phyloP scores from a whole-genome alignment of 2,113 vertebrate genomes.

The Crotophaga sulcirostris region DNA sequence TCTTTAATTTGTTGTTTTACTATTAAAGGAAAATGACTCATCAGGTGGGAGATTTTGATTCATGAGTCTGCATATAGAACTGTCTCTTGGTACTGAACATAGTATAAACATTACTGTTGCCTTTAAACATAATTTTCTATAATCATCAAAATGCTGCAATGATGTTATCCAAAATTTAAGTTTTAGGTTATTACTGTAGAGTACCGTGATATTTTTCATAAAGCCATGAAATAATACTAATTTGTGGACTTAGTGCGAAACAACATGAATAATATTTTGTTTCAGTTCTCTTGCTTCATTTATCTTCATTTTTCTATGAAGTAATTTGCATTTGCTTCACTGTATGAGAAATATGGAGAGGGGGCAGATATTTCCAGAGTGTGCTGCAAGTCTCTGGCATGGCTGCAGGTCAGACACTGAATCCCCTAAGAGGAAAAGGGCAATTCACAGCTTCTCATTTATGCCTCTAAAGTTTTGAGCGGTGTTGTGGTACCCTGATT shows the following conservation, averaged over 20 bases:
- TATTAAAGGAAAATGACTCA: conserved; percentile 54
- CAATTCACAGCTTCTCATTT: neutral
- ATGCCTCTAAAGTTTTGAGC: neutral
- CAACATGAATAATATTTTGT: neutral
- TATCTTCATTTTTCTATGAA: neutral
- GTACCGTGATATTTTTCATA: neutral
- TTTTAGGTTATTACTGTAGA: neutral
- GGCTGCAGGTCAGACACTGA: neutral
- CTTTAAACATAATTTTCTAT: conserved; percentile 9
- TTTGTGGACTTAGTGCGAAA: neutral
- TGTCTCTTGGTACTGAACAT: conserved; percentile 4
- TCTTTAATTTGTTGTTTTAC: conserved; percentile 44
- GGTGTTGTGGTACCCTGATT: neutral
- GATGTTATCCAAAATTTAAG: neutral
- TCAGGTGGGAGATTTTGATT: conserved; percentile 42
- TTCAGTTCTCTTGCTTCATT: neutral
- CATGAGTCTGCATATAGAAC: conserved; percentile 19
- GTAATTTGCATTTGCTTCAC: neutral
- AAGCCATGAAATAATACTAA: neutral
- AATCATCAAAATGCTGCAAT: neutral
- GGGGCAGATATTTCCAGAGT: neutral
- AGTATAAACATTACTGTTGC: neutral
- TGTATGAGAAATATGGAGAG: neutral
- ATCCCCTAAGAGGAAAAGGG: neutral
- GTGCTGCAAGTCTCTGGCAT: neutral